Conservation (phyloP, 2,888 invertebrate genomes). For the Linnaemya vulpina region DNA sequence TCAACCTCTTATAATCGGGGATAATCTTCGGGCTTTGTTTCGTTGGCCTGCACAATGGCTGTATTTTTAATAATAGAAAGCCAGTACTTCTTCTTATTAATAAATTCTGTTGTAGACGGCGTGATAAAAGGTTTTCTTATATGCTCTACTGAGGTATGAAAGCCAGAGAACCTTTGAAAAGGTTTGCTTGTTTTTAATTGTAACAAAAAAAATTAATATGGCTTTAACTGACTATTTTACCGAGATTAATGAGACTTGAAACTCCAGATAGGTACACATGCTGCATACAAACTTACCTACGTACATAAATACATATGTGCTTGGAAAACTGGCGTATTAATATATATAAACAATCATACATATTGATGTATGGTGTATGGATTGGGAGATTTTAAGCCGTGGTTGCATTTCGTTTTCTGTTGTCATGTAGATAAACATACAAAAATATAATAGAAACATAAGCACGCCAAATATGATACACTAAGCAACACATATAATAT, state of each 20-base stretch:
- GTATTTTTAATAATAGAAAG: slow-evolving; percentile 14
- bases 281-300: neutral
- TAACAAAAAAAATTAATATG: slow-evolving; percentile 2
- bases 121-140: slow-evolving; percentile 55
- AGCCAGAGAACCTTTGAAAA: neutral
- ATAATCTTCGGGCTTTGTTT: slow-evolving; percentile 42
- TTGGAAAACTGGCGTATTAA: neutral
- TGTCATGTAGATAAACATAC: too few species aligned
- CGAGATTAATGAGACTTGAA: slow-evolving; percentile 17
- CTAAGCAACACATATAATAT: too few species aligned
- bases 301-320: neutral
- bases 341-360: too few species aligned
- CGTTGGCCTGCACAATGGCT: slow-evolving; percentile 2
- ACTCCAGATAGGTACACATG: neutral
- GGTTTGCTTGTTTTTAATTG: slow-evolving; percentile 6
- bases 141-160: slow-evolving; percentile 16
- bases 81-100: slow-evolving; percentile 24
- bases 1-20: slow-evolving; percentile 36
- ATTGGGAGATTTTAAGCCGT: too few species aligned
- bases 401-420: too few species aligned
- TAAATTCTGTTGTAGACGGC: slow-evolving; percentile 35
- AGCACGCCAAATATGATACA: too few species aligned
- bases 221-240: slow-evolving; percentile 21
- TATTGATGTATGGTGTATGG: too few species aligned
- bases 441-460: too few species aligned